Base-by-base conservation (phyloP, 2,113 vertebrate genomes). In the Trogon surrucura region DNA sequence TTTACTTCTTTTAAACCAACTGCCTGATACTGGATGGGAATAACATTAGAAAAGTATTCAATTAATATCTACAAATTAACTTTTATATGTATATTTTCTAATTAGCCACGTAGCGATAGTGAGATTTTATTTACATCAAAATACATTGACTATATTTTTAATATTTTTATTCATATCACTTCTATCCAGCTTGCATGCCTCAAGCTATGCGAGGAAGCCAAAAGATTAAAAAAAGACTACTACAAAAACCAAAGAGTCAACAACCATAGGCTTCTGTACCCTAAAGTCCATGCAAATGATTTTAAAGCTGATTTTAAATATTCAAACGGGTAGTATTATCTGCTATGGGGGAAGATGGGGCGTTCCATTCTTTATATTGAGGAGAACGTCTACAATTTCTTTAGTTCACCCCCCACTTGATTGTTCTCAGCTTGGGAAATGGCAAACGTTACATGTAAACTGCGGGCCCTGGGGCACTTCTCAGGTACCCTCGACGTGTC, bases 101-200 rank as follows among this genome's bases (percentile, higher is more conserved):
- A 87, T 50, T 81, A 80, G 13, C n/a, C 45, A 45, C 48, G 48
- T 69, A 75, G 53, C 66, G 65, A 84, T 82, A 93, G 44, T 91
- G 92, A 93, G 86, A 83, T 66, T 29, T 85, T 95, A 62, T 95
- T 96, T 96, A 92, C 86, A 53, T 94, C 67, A 81, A 89, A 94
- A 93, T 74, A 65, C 58, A 67, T 72, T 56, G 36, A 66, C 32
- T 70, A 53, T 88, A 65, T 93, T 86, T 96, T 96, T 91, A 85
- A 86, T 80, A 32, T 69, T 34, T 77, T 57, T 79, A 89, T 91
- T 95, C 57, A 22, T 92, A 90, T 91, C 3, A 0, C 30, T 94
- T 88, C 77, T 89, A 64, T 92, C 77, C 85, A 94, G 70, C 67
- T 91, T 94, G 62, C 53, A 34, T 91, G 73, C 95, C 81, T 94